Percentiles rank a stretch among this genome's conserved stretches.
Evolutionary conservation across 2,888 invertebrate species (phyloP).

Genomic region (Caenorhabditis virilis): DNA sequence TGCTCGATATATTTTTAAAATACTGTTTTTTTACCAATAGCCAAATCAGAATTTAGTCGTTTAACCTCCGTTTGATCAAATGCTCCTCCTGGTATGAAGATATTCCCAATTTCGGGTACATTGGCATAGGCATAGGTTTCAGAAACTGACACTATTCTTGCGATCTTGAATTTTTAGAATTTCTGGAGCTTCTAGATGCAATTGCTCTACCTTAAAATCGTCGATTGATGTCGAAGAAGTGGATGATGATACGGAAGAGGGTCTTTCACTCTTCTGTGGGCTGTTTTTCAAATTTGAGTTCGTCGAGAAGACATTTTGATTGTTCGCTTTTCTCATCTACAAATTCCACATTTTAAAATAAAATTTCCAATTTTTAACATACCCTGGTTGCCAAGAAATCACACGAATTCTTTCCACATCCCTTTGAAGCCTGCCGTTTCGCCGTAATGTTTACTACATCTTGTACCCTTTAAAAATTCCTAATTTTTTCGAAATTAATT

Average conservation of each 20-base stretch:
- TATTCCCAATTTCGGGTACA: neutral
- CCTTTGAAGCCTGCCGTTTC: too few relatives aligned
- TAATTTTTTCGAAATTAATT: too few relatives aligned
- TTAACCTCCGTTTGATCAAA: conserved; percentile 6
- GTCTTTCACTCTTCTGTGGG: too few relatives aligned
- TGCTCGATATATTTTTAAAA: neutral
- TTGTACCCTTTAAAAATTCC: neutral
- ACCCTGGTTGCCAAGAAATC: neutral
- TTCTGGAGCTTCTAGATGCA: too few relatives aligned
- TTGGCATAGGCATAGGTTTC: conserved; percentile 12
- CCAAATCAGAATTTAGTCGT: conserved; percentile 5
- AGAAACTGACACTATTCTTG: neutral
- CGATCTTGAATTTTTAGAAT: too few relatives aligned
- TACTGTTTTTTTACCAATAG: neutral
- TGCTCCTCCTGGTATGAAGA: conserved; percentile 33
- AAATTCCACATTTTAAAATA: neutral
- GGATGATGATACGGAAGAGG: neutral
- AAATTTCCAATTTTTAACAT: neutral
- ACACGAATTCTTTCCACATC: neutral
- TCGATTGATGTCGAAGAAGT: neutral
- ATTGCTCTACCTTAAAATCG: neutral
- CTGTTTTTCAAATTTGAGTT: neutral
- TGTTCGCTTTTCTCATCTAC: neutral
- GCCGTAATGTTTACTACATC: too few relatives aligned
- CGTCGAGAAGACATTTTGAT: neutral